These are phyloP conservation scores for Pheosia tremula DNA, from an alignment of 2,888 invertebrate species.

Conservation along the genomic window DNA sequence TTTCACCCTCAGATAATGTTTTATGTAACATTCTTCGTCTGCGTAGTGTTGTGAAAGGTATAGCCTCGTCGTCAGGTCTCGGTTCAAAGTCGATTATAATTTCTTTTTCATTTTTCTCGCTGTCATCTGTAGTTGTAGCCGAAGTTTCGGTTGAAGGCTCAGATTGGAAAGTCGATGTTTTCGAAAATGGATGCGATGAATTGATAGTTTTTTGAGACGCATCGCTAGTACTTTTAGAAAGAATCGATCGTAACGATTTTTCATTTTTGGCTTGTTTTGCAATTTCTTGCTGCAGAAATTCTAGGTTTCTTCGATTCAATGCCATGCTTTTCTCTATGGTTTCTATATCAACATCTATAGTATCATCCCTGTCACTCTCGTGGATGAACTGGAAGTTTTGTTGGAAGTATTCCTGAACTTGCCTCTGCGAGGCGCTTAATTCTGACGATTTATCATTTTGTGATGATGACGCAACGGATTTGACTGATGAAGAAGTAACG, in stretches of 20 bases:
- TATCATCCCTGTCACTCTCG: constrained; percentile 81
- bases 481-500: constrained; percentile 71
- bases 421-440: constrained; percentile 67
- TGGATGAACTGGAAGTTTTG: constrained; percentile 83
- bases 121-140: constrained; percentile 79
- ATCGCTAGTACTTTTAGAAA: constrained; percentile 77
- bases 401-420: constrained; percentile 81
- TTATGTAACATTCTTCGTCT: constrained; percentile 86
- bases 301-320: constrained; percentile 76
- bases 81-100: constrained; percentile 96
- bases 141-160: constrained; percentile 82
- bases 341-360: constrained; percentile 80
- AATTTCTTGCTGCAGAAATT: constrained; percentile 81
- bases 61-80: constrained; percentile 86
- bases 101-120: constrained; percentile 89
- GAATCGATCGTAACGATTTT: constrained; percentile 67
- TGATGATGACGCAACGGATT: constrained; percentile 73
- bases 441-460: constrained; percentile 77
- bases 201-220: constrained; percentile 74
- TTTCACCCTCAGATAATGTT: constrained; percentile 93
- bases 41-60: constrained; percentile 83
- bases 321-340: constrained; percentile 82
- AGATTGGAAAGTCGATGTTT: constrained; percentile 81
- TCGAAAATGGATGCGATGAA: constrained; percentile 73
- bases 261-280: constrained; percentile 77